phyloP scores from a whole-genome alignment of 2,113 vertebrate genomes.

The Mastomys coucha region DNA sequence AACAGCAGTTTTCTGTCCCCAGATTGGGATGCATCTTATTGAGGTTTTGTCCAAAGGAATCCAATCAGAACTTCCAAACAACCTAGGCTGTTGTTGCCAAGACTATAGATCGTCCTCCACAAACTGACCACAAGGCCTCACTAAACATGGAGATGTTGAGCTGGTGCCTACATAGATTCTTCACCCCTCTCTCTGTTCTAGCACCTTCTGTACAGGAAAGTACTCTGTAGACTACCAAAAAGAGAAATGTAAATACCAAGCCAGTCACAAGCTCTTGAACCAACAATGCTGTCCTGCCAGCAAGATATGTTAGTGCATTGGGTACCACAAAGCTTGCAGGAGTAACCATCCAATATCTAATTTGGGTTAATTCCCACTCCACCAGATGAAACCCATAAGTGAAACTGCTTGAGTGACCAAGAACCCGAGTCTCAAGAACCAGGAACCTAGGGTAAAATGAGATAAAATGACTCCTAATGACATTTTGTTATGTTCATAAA shows the following conservation, averaged over 20 bases:
- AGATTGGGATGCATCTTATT: background rate
- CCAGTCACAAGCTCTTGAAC: background rate
- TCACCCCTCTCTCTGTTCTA: background rate
- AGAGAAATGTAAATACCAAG: background rate
- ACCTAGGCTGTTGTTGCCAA: background rate
- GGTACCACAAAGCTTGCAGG: background rate
- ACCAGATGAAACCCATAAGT: background rate
- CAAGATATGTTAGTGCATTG: background rate
- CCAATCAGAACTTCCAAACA: background rate
- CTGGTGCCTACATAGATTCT: background rate
- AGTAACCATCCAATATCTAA: background rate
- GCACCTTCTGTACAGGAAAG: background rate
- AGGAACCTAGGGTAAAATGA: background rate
- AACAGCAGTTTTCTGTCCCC: background rate
- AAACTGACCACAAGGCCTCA: background rate
- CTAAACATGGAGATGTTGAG: background rate
- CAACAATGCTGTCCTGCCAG: background rate
- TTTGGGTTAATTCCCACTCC: background rate
- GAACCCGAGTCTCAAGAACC: background rate
- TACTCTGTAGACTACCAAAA: background rate
- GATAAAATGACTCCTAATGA: background rate
- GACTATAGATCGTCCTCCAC: background rate
- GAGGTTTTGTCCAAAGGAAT: background rate
- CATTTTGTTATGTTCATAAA: background rate
- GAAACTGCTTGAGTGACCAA: background rate